phyloP scores from a whole-genome alignment of 2,888 invertebrate species.

The Hedychridium roseum region DNA sequence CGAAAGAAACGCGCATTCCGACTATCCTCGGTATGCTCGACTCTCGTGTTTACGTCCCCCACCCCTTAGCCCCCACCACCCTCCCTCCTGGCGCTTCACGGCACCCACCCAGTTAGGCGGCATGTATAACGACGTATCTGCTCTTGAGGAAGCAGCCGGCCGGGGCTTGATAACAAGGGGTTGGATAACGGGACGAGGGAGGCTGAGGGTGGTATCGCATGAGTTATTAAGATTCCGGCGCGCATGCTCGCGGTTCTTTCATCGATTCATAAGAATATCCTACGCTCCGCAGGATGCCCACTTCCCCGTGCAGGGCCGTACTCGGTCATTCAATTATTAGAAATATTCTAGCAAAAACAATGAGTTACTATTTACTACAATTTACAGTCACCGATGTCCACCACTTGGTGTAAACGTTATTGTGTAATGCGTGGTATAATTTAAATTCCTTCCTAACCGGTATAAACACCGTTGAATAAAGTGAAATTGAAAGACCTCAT shows the following conservation, averaged over 20 bases:
- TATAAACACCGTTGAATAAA: too few relatives aligned
- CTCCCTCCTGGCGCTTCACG: slow-evolving; percentile 21
- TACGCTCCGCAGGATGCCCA: slow-evolving; percentile 40
- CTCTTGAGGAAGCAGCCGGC: slow-evolving; percentile 14
- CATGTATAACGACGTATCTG: slow-evolving; percentile 43
- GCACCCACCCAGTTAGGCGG: too few relatives aligned
- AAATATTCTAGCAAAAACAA: not conserved
- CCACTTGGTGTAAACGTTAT: too few relatives aligned
- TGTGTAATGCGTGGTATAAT: too few relatives aligned
- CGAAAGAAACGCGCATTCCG: too few relatives aligned
- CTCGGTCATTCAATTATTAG: not conserved
- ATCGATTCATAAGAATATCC: slow-evolving; percentile 60
- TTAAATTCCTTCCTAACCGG: too few relatives aligned
- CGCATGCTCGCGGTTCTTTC: slow-evolving; percentile 60
- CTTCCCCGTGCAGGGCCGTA: slow-evolving; percentile 23
- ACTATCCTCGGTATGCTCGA: slow-evolving; percentile 2
- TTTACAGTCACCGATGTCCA: too few relatives aligned
- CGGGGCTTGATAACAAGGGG: slow-evolving; percentile 19
- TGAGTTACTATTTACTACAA: too few relatives aligned
- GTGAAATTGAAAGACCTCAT: too few relatives aligned
- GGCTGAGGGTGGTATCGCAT: slow-evolving; percentile 47
- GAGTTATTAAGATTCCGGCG: slow-evolving; percentile 59
- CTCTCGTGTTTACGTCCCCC: slow-evolving; percentile 28
- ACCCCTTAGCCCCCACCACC: slow-evolving; percentile 16
- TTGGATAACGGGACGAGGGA: slow-evolving; percentile 21